Conservation (phyloP, 2,888 invertebrate species). For the Alloscopus bannaensis region DNA sequence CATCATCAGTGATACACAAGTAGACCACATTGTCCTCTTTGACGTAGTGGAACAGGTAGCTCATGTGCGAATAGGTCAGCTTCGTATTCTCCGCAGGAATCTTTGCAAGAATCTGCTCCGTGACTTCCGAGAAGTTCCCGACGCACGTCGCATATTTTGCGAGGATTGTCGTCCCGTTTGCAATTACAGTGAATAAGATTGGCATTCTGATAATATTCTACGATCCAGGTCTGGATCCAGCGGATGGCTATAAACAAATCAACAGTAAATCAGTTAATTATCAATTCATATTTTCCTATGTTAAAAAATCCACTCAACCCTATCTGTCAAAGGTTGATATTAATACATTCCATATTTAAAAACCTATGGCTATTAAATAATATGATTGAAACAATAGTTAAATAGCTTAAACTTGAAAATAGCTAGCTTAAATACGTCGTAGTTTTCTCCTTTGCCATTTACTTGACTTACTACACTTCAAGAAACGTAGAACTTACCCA, state of each 20-base stretch:
- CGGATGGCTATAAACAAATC: neutral
- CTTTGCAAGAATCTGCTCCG: constrained; percentile 91
- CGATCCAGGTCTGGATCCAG: too few relatives aligned
- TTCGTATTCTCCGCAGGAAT: constrained; percentile 93
- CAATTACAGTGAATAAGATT: constrained; percentile 91
- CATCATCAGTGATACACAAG: constrained; percentile 96
- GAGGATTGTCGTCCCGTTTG: constrained; percentile 87
- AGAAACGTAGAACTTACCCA: too few relatives aligned
- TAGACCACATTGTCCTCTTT: constrained; percentile 91
- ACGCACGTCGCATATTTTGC: constrained; percentile 94
- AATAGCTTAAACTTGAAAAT: too few relatives aligned
- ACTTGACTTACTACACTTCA: too few relatives aligned
- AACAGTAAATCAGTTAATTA: neutral
- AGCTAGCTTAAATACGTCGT: too few relatives aligned
- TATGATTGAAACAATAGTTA: too few relatives aligned
- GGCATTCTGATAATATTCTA: constrained; percentile 85
- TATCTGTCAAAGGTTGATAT: too few relatives aligned
- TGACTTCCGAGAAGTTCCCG: constrained; percentile 92
- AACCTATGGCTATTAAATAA: too few relatives aligned
- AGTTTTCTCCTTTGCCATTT: too few relatives aligned
- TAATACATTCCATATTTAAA: neutral
- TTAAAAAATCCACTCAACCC: neutral
- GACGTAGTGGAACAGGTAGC: constrained; percentile 94
- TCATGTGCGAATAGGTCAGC: constrained; percentile 94
- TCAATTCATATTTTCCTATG: neutral